A percentile compares a stretch with the other conserved stretches of the same genome.
Evolutionary conservation across 2,797 vertebrate genomes (phyloP).

Genomic region (Agapornis canus): DNA sequence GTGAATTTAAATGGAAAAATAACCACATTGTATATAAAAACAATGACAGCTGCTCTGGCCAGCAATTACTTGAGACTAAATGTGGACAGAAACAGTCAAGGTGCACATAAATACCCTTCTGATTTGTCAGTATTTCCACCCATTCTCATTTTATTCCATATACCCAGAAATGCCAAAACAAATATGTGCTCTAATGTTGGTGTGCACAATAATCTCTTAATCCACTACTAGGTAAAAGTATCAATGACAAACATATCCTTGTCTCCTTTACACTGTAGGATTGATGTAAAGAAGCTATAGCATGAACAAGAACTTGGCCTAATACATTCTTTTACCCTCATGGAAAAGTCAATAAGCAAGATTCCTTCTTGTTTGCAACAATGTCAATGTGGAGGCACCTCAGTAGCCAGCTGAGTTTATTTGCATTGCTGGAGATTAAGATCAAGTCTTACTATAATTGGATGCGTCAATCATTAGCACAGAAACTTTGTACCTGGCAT

Average conservation of each 20-base stretch:
- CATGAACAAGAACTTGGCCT: neutral
- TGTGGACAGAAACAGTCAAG: neutral
- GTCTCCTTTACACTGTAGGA: neutral
- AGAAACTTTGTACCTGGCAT: fast-evolving
- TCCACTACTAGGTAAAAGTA: neutral
- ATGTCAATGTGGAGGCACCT: neutral
- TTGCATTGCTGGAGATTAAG: neutral
- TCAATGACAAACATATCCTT: neutral
- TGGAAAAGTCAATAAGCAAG: neutral
- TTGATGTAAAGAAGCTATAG: neutral
- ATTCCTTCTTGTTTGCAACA: neutral
- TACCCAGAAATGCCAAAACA: fast-evolving
- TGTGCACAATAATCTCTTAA: neutral
- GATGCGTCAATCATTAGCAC: neutral
- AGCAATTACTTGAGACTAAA: neutral
- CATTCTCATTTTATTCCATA: neutral
- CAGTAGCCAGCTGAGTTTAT: neutral
- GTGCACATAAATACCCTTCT: neutral
- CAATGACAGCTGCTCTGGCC: neutral
- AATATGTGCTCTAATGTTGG: neutral
- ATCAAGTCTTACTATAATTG: neutral
- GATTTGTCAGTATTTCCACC: neutral
- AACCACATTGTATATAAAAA: neutral
- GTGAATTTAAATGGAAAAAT: neutral
- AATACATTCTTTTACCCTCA: neutral